Conservation (phyloP, 2,797 vertebrate genomes). For the Echeneis naucrates region DNA sequence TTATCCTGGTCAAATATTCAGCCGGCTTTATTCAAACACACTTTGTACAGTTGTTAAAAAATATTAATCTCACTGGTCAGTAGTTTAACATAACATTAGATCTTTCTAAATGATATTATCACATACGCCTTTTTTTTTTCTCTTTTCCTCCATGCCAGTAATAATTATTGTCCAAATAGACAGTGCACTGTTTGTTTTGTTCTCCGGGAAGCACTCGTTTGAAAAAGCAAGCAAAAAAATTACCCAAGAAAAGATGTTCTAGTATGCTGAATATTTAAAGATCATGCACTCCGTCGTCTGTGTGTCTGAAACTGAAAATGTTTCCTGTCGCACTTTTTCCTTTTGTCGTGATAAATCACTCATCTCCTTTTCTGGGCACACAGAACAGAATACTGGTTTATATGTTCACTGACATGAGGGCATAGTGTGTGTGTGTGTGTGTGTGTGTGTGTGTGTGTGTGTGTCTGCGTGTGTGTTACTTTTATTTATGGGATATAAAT, state of each 20-base stretch:
- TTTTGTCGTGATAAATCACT: conserved; percentile 26
- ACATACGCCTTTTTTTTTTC: conserved; percentile 13
- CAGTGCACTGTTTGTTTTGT: conserved; percentile 53
- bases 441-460: conserved; percentile 29
- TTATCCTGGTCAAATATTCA: conserved; percentile 8
- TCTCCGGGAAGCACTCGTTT: conserved; percentile 15
- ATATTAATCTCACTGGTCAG: conserved; percentile 19
- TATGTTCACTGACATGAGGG: conserved; percentile 62
- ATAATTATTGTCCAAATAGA: conserved; percentile 47
- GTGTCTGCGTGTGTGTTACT: not conserved
- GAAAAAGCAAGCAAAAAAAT: conserved; percentile 16
- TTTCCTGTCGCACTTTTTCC: conserved; percentile 35
- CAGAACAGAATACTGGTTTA: conserved; percentile 65
- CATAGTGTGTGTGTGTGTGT: conserved; percentile 11
- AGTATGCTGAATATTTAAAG: conserved; percentile 64
- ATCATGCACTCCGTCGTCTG: conserved; percentile 56
- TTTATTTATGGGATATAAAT: conserved; percentile 71
- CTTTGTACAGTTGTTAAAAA: conserved; percentile 15
- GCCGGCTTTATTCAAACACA: conserved; percentile 31
- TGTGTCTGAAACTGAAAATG: conserved; percentile 47
- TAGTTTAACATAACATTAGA: conserved; percentile 23
- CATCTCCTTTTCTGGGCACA: conserved; percentile 33
- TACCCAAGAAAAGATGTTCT: conserved; percentile 40
- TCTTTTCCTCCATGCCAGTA: conserved; percentile 47
- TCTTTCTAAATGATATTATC: conserved; percentile 9